Evolutionary conservation across 2,888 invertebrate species (phyloP), one percentile per base, ranked within the genome.

Genomic region (Phalera bucephala): DNA sequence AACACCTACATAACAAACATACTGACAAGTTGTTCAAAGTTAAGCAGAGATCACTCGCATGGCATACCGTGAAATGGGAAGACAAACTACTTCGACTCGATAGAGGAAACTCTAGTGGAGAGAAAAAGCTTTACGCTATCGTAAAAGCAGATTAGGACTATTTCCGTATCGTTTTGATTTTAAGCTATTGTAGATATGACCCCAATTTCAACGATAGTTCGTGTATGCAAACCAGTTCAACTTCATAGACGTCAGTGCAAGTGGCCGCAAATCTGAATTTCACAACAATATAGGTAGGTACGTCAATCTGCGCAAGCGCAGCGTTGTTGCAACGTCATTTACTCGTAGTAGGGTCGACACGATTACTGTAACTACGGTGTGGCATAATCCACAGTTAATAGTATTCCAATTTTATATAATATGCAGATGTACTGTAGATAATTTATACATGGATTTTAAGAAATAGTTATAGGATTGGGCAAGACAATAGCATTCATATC

Each of bases 221-320:
- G 34, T n/a, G n/a, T 33, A 36, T 45, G 33, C 29, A 52, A 45
- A 55, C 52, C 36, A 45, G 52, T 46, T 49, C 31, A 45, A 40
- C 54, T 42, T n/a, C n/a, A n/a, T 45, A 50, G 47, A 48, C 43
- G 42, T 41, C 40, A 52, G 57, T 53, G 50, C 59, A 59, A 59
- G 54, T 68, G 53, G 52, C 58, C 59, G 46, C 47, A 60, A 56
- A 54, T 55, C 46, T 48, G 49, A 51, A 58, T 65, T 65, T 49
- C 56, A 54, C 63, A 62, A 65, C 51, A 56, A 52, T 47, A 25
- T 25, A 25, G 25, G 49, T 56, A 39, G 52, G 46, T 41, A 48
- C 38, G 44, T 45, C 40, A 44, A 44, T 49, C 42, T 46, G 42
- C 45, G 47, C 50, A 25, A 45, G 43, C 45, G 45, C 48, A 40